Evolutionary conservation across 1,140 invertebrate genomes (phyloP), one percentile per base, ranked within the genome.

Genomic region (Acromyrmex echinatior): DNA sequence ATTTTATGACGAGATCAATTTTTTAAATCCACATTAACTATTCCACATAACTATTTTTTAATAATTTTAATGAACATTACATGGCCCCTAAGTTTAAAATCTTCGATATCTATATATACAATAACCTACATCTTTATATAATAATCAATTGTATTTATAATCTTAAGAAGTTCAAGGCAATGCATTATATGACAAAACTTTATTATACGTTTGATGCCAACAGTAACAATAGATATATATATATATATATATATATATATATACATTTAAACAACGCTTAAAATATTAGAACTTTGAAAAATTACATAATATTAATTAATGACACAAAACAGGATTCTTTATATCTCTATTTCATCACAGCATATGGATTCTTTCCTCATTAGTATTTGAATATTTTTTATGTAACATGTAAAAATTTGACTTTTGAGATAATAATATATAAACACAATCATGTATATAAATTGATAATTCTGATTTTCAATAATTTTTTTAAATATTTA

Each of bases 181-280:
- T 84, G 53, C 49, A 80, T 90, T 77, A 76, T 71, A 51, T 87
- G 86, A 58, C 49, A 65, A 91, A 91, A 88, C 63, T 91, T 91
- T 91, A 91, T 91, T 91, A 65, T 86, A 62, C 51, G 74, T 60
- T 82, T 51, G 62, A 84, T 62, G 25, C 45, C 25, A 86, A 78
- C 76, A 66, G 18, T 68, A 90, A 88, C 74, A 91, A 88, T 73
- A 91, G 16, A 39, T 66, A 39, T 88, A 63, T 31, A 28, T 28
- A 28, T 28, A 53, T 88, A n/a, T n/a, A n/a, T n/a, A n/a, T n/a
- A n/a, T n/a, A 31, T 90, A 53, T 88, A 28, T 28, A 31, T 90
- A 53, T 88, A 87, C 82, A 90, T 86, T 49, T 28, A 81, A 70
- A 60, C 31, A 53, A 14, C 6, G n/a, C 74, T 86, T 87, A 87